Percentiles rank a stretch among this genome's conserved stretches.
phyloP scores from a whole-genome alignment of 2,797 vertebrate genomes.

The Gallinago stenura region DNA sequence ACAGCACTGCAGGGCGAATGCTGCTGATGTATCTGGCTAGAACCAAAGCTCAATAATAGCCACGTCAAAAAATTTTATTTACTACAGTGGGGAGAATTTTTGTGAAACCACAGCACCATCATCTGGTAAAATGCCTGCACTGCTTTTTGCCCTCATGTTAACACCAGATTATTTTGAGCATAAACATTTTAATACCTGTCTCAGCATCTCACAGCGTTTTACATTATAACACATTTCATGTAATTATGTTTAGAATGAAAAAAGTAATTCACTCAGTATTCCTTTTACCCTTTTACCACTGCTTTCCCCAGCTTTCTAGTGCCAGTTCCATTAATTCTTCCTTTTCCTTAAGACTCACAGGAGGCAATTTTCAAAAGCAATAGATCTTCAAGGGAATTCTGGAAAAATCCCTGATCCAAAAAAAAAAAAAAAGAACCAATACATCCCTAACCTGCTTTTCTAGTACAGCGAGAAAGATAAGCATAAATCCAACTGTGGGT shows the following conservation, averaged over 20 bases:
- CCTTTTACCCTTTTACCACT: background rate
- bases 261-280: background rate
- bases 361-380: background rate
- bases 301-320: background rate
- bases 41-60: background rate
- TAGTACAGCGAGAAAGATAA: background rate
- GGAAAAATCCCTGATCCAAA: background rate
- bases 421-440: background rate
- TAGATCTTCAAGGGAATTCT: background rate
- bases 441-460: background rate
- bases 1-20: background rate
- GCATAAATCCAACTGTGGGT: background rate
- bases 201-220: background rate
- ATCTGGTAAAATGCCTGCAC: constrained; percentile 18
- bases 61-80: background rate
- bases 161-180: rapidly evolving
- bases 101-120: constrained; percentile 76
- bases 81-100: background rate
- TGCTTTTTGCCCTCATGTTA: background rate
- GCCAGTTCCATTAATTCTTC: background rate
- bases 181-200: background rate
- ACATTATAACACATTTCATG: background rate
- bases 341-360: background rate
- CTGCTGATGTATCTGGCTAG: constrained; percentile 9
- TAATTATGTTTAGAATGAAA: background rate